Base-by-base conservation (phyloP, 2,113 vertebrate species). In the Gobio gobio region DNA sequence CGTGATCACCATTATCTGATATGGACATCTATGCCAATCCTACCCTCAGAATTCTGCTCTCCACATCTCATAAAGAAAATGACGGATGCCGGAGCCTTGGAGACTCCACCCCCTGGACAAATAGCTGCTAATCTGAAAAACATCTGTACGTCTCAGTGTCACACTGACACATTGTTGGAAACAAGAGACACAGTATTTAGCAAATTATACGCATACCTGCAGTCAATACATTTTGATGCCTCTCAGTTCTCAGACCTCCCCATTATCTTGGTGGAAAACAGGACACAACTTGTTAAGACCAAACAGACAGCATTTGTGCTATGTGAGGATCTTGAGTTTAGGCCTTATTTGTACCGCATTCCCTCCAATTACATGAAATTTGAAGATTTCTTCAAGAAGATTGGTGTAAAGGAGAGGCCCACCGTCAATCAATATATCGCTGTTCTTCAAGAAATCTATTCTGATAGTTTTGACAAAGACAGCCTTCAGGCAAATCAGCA, bases 21-120 rank as follows among this genome's bases (percentile, higher is more conserved):
- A 86, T 97, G 96, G 96, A 90, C 95, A 13, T 93, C 95, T 33
- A 94, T 94, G 85, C 85, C 91, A 26, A 93, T 96, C 29, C 90
- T 97, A 14, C 63, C 90, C 3, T 0, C 86, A 45, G 83, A 72
- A 22, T 0, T 10, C 61, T 59, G 22, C 10, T 14, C 0, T 0
- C 0, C 0, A 0, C 5, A 8, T 0, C 1, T 75, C 1, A 0
- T 3, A 58, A 0, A 16, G 81, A 47, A 80, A 33, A 14, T 96
- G 13, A 7, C 66, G 54, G 63, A 70, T 16, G 89, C 75, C 24
- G 95, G 94, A 47, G 93, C 94, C 40, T 45, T 93, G 78, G 83
- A 87, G 9, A 4, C 88, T 14, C 93, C 95, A 85, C 93, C 94
- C 54, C 47, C 88, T 4, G 1, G 89, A 22, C 59, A 85, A 79